These are phyloP conservation scores for Tetragonisca angustula DNA, from an alignment of 2,888 invertebrate species.

Conservation along the genomic window DNA sequence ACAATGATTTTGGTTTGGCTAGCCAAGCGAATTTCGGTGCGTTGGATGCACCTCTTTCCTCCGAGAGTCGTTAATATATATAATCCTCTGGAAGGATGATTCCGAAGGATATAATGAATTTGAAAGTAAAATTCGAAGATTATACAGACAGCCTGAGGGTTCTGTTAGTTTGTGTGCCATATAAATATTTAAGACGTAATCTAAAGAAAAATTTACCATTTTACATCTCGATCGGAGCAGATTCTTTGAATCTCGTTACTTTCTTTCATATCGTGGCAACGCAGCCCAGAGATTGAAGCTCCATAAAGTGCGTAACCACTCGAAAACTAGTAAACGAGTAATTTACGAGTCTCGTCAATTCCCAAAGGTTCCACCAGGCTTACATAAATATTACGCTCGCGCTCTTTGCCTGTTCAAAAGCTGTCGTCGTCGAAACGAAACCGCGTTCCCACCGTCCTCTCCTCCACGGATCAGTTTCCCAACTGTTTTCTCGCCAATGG, in stretches of 20 bases:
- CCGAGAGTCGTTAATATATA: no score
- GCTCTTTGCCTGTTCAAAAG: conserved; percentile 48
- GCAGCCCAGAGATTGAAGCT: neutral
- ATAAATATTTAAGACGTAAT: no score
- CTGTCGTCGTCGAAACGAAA: conserved; percentile 27
- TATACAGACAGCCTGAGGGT: no score
- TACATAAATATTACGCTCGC: conserved; percentile 63
- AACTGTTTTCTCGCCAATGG: conserved; percentile 10
- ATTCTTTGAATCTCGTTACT: neutral
- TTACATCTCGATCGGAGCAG: no score
- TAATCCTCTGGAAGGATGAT: no score
- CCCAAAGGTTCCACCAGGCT: conserved; percentile 41
- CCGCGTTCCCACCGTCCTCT: neutral
- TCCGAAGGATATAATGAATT: no score
- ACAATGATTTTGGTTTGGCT: no score
- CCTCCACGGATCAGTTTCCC: neutral
- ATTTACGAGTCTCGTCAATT: conserved; percentile 69
- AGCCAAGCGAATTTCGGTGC: no score
- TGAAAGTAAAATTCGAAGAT: no score
- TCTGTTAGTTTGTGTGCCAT: no score
- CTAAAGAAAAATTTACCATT: no score
- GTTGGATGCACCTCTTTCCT: no score
- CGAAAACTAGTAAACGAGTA: conserved; percentile 57
- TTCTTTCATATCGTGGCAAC: neutral
- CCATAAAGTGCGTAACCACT: neutral